Percentiles rank a stretch among this genome's conserved stretches.
phyloP scores from a whole-genome alignment of 1,140 invertebrate genomes.

The Cryptotermes secundus region DNA sequence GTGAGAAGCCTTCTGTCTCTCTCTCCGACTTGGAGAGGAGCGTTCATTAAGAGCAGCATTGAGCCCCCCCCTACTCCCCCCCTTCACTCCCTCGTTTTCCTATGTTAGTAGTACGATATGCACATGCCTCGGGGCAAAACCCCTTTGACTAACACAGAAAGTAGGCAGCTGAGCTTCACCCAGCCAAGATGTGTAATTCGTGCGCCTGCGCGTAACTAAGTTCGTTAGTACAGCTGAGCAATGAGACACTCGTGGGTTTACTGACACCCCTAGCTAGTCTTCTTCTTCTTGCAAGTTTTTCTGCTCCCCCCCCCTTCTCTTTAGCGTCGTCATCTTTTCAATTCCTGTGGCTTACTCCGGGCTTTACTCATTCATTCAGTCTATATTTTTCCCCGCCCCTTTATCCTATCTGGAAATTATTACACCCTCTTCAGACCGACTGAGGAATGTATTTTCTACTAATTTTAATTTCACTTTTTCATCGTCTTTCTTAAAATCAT shows the following conservation, averaged over 20 bases:
- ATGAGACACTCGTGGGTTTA: conserved; percentile 1
- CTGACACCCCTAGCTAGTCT: no score
- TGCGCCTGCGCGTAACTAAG: background rate
- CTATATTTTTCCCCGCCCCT: background rate
- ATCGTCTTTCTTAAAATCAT: background rate
- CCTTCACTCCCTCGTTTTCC: background rate
- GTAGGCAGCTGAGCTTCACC: background rate
- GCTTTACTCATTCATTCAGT: conserved; percentile 7
- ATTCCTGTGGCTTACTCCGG: background rate
- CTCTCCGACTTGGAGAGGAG: background rate
- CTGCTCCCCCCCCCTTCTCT: background rate
- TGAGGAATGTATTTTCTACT: background rate
- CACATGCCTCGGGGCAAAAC: background rate
- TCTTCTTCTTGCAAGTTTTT: background rate
- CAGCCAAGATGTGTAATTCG: background rate
- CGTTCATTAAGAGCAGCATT: background rate
- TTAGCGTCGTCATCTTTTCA: background rate
- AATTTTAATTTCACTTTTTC: background rate
- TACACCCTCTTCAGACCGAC: background rate
- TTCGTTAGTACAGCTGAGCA: background rate
- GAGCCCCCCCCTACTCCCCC: background rate
- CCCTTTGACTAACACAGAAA: background rate
- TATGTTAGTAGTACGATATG: background rate
- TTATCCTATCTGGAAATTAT: background rate
- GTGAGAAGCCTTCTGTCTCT: background rate